A percentile compares a stretch with the other conserved stretches of the same genome.
Conservation (phyloP, 2,797 vertebrate genomes). For the Gymnocypris eckloni region DNA sequence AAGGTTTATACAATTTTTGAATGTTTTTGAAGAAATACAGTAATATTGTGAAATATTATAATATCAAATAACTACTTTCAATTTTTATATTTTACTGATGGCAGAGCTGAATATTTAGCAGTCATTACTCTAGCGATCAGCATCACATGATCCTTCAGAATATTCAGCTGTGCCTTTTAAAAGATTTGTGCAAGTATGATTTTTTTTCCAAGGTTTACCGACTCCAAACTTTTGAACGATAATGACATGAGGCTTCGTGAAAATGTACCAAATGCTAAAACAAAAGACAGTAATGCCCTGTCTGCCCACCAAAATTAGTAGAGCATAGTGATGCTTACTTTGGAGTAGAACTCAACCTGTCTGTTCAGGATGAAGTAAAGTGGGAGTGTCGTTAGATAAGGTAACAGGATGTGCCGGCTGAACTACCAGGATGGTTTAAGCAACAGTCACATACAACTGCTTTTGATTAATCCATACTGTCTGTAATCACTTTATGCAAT, state of each 20-base stretch:
- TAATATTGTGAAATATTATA: not conserved
- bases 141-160: not conserved
- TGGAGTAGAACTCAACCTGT: constrained; percentile 54
- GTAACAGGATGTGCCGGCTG: constrained; percentile 65
- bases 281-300: not conserved
- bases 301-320: not conserved
- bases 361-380: constrained; percentile 55
- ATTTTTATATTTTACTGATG: not conserved
- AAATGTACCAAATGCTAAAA: not conserved
- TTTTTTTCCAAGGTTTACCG: not conserved
- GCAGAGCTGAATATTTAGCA: not conserved
- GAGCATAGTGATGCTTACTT: not conserved
- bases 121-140: not conserved
- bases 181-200: not conserved
- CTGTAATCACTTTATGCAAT: constrained; percentile 15
- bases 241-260: not conserved
- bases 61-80: not conserved
- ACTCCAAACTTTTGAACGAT: not conserved
- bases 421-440: constrained; percentile 39
- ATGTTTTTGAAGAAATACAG: not conserved
- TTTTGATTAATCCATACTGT: not conserved
- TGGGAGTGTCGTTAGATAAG: constrained; percentile 64
- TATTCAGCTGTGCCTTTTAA: not conserved
- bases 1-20: not conserved
- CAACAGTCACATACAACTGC: constrained; percentile 23